Evolutionary conservation across 2,888 invertebrate genomes (phyloP), one percentile per base, ranked within the genome.

Genomic region (Rhagonycha lutea): DNA sequence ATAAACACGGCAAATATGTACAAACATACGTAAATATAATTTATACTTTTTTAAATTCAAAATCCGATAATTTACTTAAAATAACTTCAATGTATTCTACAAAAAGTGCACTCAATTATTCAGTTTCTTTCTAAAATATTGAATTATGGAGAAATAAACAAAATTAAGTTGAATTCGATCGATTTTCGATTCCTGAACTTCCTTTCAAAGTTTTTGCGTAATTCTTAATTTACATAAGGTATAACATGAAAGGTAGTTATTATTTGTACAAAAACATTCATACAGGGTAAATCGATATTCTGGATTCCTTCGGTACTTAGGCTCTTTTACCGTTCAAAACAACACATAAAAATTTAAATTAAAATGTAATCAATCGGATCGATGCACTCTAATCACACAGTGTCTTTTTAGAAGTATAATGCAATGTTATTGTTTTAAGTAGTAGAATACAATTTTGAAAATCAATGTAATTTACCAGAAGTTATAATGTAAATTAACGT

Each of bases 1-100:
- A 68, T 78, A 26, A 65, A 24, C 63, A 78, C 75, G 75, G 73
- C 65, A 73, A 69, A 73, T 68, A 18, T 18, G 18, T 2, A 18
- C 18, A 18, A 2, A 60, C 72, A 72, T 74, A 74, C 69, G 73
- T 73, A n/a, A 8, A 12, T 47, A n/a, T n/a, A 47, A 47, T 47
- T 47, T 47, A n/a, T n/a, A 47, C 47, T 47, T 47, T 47, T 47
- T n/a, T n/a, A 47, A n/a, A 5, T 47, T 47, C 2, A 47, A 12
- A 47, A 47, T n/a, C n/a, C 5, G n/a, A n/a, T 47, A 47, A n/a
- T n/a, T 47, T 47, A 47, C 47, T 8, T 47, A n/a, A 47, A n/a
- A 4, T 7, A 47, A n/a, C 47, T 47, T 47, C 47, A 47, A n/a
- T n/a, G 47, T 47, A 47, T 47, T n/a, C n/a, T 47, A 5, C n/a